phyloP scores from a whole-genome alignment of 2,797 vertebrate species.

The Poecilia wingei region DNA sequence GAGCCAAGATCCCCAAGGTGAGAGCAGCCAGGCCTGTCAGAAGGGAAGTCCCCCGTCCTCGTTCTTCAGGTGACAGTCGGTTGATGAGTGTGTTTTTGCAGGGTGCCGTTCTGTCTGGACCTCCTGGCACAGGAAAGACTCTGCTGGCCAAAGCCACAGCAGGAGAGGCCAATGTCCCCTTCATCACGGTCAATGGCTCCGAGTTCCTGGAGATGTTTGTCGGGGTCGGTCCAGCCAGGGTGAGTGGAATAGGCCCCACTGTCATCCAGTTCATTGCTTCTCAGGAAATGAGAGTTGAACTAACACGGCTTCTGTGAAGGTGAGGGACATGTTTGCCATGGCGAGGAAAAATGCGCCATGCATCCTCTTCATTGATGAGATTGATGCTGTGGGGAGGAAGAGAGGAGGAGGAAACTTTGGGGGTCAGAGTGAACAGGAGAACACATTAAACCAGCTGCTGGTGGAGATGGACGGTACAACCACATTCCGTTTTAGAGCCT shows the following conservation, averaged over 20 bases:
- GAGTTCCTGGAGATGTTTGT: slow-evolving; percentile 98
- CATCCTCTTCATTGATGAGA: slow-evolving; percentile 88
- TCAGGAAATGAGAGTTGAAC: neutral
- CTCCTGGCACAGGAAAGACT: slow-evolving; percentile 95
- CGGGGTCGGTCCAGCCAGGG: slow-evolving; percentile 94
- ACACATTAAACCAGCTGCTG: slow-evolving; percentile 85
- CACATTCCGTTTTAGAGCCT: neutral
- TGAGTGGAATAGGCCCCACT: slow-evolving; percentile 40
- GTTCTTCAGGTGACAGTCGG: neutral
- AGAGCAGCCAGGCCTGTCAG: slow-evolving; percentile 66
- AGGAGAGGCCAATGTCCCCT: slow-evolving; percentile 93
- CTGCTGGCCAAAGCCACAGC: slow-evolving; percentile 94
- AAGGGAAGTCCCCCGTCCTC: slow-evolving; percentile 61
- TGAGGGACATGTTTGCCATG: slow-evolving; percentile 82
- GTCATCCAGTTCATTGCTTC: too few species aligned
- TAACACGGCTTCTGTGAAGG: slow-evolving; percentile 54
- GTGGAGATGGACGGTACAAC: slow-evolving; percentile 85
- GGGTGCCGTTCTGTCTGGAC: slow-evolving; percentile 94
- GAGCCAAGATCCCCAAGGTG: slow-evolving; percentile 98
- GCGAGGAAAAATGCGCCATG: slow-evolving; percentile 84
- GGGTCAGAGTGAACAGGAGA: slow-evolving; percentile 84
- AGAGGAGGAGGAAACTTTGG: slow-evolving; percentile 76
- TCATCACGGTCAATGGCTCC: slow-evolving; percentile 94
- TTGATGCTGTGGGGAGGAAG: slow-evolving; percentile 84
- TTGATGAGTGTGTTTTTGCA: slow-evolving; percentile 58